phyloP scores from a whole-genome alignment of 2,888 invertebrate genomes.

The Dastarcus helophoroides region DNA sequence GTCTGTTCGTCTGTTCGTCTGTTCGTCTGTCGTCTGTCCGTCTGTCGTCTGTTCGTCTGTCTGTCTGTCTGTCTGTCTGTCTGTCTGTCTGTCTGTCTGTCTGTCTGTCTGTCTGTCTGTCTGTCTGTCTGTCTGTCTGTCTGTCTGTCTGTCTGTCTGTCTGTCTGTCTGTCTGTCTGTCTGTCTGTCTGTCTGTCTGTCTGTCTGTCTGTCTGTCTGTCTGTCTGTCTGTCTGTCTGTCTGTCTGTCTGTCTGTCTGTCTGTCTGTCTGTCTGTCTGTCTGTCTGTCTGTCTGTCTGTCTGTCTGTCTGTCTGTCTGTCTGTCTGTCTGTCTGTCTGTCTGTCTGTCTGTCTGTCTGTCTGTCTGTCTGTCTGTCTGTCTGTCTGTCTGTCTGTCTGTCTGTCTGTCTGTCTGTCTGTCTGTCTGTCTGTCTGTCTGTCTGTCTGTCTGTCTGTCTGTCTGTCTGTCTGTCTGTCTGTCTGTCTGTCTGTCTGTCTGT shows the following conservation, averaged over 20 bases:
- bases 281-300: slow-evolving; percentile 11
- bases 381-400: slow-evolving; percentile 8
- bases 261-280: slow-evolving; percentile 8
- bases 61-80: slow-evolving; percentile 11
- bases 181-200: slow-evolving; percentile 10
- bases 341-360: slow-evolving; percentile 8
- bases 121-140: slow-evolving; percentile 10
- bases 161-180: slow-evolving; percentile 11
- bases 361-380: slow-evolving; percentile 8
- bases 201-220: slow-evolving; percentile 11
- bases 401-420: slow-evolving; percentile 8
- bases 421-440: slow-evolving; percentile 7
- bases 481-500: slow-evolving; percentile 10
- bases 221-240: slow-evolving; percentile 10
- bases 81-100: slow-evolving; percentile 10
- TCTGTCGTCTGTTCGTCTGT: too few relatives aligned
- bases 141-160: slow-evolving; percentile 8
- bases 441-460: slow-evolving; percentile 7
- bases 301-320: slow-evolving; percentile 11
- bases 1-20: too few relatives aligned
- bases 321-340: slow-evolving; percentile 8
- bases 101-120: slow-evolving; percentile 10
- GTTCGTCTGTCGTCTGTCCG: too few relatives aligned
- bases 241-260: slow-evolving; percentile 9
- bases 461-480: slow-evolving; percentile 10